Conservation (phyloP, 2,797 vertebrate species). For the Emys orbicularis region DNA sequence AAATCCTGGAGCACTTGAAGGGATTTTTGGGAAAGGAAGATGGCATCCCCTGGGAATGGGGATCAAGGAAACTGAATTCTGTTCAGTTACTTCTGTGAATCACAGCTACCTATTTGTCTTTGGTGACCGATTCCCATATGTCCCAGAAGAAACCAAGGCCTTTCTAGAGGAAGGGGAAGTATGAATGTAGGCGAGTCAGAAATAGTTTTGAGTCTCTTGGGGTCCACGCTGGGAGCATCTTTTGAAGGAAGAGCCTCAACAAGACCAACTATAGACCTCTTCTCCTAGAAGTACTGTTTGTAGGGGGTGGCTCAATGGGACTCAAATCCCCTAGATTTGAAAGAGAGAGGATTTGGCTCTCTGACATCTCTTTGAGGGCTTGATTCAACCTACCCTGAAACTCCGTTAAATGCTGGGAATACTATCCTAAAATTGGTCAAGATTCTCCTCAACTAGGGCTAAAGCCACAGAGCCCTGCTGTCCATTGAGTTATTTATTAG, state of each 20-base stretch:
- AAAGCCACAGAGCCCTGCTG: neutral
- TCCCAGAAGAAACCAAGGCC: slow-evolving; percentile 31
- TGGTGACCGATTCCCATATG: slow-evolving; percentile 26
- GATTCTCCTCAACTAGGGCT: neutral
- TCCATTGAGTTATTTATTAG: neutral
- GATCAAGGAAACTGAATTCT: slow-evolving; percentile 47
- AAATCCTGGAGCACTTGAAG: slow-evolving; percentile 32
- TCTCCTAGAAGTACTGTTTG: neutral
- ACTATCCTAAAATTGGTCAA: neutral
- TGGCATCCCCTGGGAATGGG: slow-evolving; percentile 14
- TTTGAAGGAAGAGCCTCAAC: neutral
- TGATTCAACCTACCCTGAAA: neutral
- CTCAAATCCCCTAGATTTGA: neutral
- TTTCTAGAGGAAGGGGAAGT: slow-evolving; percentile 25
- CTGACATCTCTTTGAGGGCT: neutral
- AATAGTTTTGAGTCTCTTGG: slow-evolving; percentile 6
- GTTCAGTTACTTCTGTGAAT: slow-evolving; percentile 32
- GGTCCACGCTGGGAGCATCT: neutral
- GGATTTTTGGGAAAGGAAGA: neutral
- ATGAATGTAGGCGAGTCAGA: neutral
- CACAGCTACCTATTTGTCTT: slow-evolving; percentile 27
- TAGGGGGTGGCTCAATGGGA: neutral
- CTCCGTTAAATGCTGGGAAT: neutral
- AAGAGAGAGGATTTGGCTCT: neutral
- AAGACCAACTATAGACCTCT: neutral